phyloP scores from a whole-genome alignment of 2,888 invertebrate species.

The Andricus curvator region DNA sequence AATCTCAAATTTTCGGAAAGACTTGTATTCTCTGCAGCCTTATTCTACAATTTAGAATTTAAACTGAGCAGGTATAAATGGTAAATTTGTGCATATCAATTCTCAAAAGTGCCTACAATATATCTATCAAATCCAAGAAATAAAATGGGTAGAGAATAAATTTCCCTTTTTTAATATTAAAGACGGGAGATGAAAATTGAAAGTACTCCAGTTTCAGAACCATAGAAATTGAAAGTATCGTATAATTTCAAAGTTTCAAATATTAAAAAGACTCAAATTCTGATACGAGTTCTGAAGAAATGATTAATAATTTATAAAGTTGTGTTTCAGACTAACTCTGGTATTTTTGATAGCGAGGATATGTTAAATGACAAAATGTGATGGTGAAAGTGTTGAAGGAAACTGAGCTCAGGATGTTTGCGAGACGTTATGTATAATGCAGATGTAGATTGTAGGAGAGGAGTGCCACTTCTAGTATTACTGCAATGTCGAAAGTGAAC shows the following conservation, averaged over 20 bases:
- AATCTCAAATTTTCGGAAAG: not conserved
- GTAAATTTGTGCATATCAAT: too few relatives aligned
- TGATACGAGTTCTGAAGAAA: not conserved
- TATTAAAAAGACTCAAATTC: not conserved
- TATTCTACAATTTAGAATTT: too few relatives aligned
- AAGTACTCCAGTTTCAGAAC: not conserved
- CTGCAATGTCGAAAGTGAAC: constrained; percentile 36
- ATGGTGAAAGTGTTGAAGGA: constrained; percentile 35
- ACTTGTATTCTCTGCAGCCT: not conserved
- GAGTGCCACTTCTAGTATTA: constrained; percentile 39
- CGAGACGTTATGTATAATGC: constrained; percentile 16
- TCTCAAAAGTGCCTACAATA: too few relatives aligned
- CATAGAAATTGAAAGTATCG: not conserved
- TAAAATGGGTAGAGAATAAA: too few relatives aligned
- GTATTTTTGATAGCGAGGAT: not conserved
- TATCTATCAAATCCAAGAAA: too few relatives aligned
- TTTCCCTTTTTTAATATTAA: too few relatives aligned
- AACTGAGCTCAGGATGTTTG: constrained; percentile 33
- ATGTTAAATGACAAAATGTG: not conserved
- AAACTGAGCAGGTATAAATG: too few relatives aligned
- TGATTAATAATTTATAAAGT: not conserved
- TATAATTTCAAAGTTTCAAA: not conserved
- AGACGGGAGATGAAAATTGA: not conserved
- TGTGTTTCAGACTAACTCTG: not conserved
- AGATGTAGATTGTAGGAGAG: constrained; percentile 26